Conservation (phyloP, 64 coral and sea anemone genomes). For the Montipora cactus region DNA sequence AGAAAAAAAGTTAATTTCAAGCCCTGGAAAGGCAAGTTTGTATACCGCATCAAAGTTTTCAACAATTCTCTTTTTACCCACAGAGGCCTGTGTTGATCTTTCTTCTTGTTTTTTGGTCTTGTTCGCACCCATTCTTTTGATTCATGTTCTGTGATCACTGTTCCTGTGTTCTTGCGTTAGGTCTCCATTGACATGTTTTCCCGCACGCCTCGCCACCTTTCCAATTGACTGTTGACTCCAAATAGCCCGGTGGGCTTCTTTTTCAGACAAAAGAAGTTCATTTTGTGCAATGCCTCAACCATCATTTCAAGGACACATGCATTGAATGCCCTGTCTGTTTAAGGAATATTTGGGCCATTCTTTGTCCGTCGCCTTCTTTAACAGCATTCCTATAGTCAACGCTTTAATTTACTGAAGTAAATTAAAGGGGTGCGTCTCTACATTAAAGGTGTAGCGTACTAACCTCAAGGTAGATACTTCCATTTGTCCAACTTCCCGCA, state of each 20-base stretch:
- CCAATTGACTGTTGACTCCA: conserved; percentile 74
- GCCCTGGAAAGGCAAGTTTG: neutral
- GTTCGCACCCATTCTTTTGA: conserved; percentile 53
- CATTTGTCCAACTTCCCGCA: too few relatives aligned
- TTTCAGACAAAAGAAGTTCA: neutral
- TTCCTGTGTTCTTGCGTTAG: conserved; percentile 46
- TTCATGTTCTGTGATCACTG: conserved; percentile 19
- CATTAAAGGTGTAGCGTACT: too few relatives aligned
- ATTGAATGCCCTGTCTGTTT: conserved; percentile 42
- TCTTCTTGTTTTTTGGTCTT: conserved; percentile 29
- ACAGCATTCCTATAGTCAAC: conserved; percentile 50
- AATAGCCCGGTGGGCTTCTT: conserved; percentile 35
- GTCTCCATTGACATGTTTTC: conserved; percentile 40
- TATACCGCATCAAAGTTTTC: conserved; percentile 29
- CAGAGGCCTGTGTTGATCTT: conserved; percentile 31
- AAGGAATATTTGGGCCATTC: conserved; percentile 35
- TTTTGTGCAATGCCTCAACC: conserved; percentile 34
- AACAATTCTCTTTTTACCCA: neutral
- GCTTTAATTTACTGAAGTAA: conserved; percentile 41
- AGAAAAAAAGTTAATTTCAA: too few relatives aligned
- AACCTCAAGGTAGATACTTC: too few relatives aligned
- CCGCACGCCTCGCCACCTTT: neutral
- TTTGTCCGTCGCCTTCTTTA: conserved; percentile 21
- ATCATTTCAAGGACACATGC: conserved; percentile 50
- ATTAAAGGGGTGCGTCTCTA: neutral